Percentiles rank a stretch among this genome's conserved stretches.
phyloP scores from a whole-genome alignment of 2,113 vertebrate species.

The Mus spicilegus region DNA sequence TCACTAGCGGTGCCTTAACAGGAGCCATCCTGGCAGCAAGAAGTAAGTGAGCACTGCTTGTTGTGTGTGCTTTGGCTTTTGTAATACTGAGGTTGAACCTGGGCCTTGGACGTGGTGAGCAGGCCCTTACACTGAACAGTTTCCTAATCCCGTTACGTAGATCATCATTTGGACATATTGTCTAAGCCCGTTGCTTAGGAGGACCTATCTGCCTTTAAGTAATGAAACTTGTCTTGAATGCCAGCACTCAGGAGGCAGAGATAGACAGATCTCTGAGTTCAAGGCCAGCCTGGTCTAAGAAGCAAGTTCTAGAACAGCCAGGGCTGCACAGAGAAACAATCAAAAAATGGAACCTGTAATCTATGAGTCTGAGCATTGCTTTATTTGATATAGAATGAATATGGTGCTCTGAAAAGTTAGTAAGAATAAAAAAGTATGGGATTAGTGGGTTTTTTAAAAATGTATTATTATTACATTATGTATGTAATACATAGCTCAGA shows the following conservation, averaged over 20 bases:
- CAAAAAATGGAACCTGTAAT: not conserved
- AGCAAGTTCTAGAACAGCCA: not conserved
- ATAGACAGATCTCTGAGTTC: not conserved
- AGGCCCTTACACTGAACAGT: not conserved
- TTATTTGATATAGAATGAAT: not conserved
- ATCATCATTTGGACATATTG: not conserved
- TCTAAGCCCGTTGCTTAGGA: not conserved
- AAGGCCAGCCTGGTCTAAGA: not conserved
- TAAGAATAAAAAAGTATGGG: not conserved
- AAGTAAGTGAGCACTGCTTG: conserved; percentile 89
- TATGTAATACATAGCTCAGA: not conserved
- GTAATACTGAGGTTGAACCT: not conserved
- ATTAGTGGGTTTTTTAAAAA: not conserved
- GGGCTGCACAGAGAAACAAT: not conserved
- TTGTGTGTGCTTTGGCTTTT: not conserved
- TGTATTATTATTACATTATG: not conserved
- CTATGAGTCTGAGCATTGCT: not conserved
- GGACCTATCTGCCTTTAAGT: not conserved
- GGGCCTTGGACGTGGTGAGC: not conserved
- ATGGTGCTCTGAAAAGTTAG: not conserved
- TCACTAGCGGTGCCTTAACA: conserved; percentile 97
- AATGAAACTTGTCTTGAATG: not conserved
- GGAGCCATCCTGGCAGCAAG: conserved; percentile 97
- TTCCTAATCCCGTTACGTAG: conserved; percentile 86
- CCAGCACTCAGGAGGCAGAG: not conserved